Evolutionary conservation across 2,888 invertebrate species (phyloP), one percentile per base, ranked within the genome.

Genomic region (Archaeoteleia sp.): DNA sequence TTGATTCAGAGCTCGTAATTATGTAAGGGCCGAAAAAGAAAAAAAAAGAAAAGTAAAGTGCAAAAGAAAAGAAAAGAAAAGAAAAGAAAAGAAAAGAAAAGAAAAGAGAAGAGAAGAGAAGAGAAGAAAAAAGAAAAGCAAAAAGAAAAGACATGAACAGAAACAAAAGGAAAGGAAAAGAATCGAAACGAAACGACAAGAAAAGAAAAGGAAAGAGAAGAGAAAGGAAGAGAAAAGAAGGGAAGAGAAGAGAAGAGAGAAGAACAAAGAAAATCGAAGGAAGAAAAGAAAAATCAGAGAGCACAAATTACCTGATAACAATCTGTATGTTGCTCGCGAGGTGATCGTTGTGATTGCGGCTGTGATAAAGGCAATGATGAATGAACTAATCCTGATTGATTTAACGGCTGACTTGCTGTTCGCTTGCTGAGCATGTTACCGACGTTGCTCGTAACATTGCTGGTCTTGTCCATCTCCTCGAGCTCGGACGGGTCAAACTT

Each of bases 401-500:
- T 73, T 67, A 80, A 72, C 57, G 75, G 65, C 70, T 79, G 74
- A 53, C 69, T 69, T 9, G 75, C 46, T 12, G 71, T 51, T 78
- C 79, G 68, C 43, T 78, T 72, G 54, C 74, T 75, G 45, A 78
- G 63, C 82, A 75, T 86, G 67, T 86, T 88, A 73, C 86, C 86
- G 39, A 85, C 82, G 74, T 87, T 88, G 74, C 75, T 79, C 37
- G 78, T 75, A 60, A 81, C 77, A 67, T 79, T 83, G 74, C 78
- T 82, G 39, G 71, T 76, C 66, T 87, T 87, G 77, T 89, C 89
- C 75, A 89, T 88, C 78, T 92, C 92, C 84, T 94, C 94, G 57
- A 93, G 86, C 78, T 93, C 92, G 35, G 93, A 91, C 35, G 91
- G 92, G 85, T 93, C 92, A 81, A 92, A 94, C 87, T 95, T 95